Evolutionary conservation across 2,797 vertebrate species (phyloP).

Genomic region (Peromyscus nudipes): DNA sequence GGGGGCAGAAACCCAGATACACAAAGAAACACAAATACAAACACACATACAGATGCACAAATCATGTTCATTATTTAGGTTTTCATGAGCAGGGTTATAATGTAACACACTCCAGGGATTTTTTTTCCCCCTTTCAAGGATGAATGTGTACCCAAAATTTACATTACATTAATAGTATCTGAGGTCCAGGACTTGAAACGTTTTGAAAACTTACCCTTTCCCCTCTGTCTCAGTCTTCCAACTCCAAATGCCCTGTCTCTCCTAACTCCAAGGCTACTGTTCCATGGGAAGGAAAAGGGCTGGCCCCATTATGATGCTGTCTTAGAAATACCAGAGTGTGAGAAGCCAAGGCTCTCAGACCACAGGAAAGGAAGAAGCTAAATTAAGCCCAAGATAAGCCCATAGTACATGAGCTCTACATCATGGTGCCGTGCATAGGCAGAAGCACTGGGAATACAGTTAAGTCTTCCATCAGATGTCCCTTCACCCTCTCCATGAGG

Average conservation of each 20-base stretch:
- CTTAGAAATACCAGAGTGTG: background rate
- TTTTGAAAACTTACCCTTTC: conserved; percentile 56
- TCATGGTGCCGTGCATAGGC: background rate
- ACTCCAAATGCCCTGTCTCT: conserved; percentile 41
- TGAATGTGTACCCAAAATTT: conserved; percentile 7
- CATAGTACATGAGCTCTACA: background rate
- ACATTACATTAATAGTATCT: background rate
- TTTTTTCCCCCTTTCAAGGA: background rate
- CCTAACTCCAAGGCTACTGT: background rate
- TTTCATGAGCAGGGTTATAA: conserved; percentile 19
- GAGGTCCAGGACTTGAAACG: background rate
- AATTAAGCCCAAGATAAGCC: background rate
- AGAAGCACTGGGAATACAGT: background rate
- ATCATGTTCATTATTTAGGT: conserved; percentile 8
- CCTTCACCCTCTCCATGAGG: conserved; percentile 26
- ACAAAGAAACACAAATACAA: background rate
- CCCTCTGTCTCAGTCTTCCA: conserved; percentile 30
- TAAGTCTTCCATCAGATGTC: conserved; percentile 8
- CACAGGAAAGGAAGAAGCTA: conserved; percentile 34
- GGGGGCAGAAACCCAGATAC: background rate
- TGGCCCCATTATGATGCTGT: background rate
- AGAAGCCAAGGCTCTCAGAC: conserved; percentile 16
- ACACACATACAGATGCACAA: background rate
- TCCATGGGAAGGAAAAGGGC: conserved; percentile 20
- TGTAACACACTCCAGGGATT: background rate